These are phyloP conservation scores for Nomada fucata DNA, from an alignment of 2,888 invertebrate genomes.

Conservation along the genomic window DNA sequence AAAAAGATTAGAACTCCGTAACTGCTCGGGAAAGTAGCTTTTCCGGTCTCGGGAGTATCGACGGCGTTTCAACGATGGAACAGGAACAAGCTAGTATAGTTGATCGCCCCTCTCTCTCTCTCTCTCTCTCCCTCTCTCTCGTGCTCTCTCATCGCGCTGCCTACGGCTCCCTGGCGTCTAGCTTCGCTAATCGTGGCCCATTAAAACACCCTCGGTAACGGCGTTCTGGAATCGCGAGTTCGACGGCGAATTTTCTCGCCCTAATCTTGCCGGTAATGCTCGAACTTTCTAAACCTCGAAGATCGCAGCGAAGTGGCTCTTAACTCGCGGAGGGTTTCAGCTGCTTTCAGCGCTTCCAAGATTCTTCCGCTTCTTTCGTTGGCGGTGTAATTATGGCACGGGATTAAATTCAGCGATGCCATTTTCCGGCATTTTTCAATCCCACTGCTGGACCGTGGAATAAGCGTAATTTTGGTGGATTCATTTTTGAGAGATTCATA, in stretches of 20 bases:
- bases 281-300: slow-evolving; percentile 78
- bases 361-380: slow-evolving; percentile 46
- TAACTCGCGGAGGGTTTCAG: slow-evolving; percentile 56
- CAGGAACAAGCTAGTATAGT: slow-evolving; percentile 60
- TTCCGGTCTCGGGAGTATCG: slow-evolving; percentile 65
- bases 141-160: slow-evolving; percentile 60
- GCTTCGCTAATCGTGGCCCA: slow-evolving; percentile 82
- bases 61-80: slow-evolving; percentile 62
- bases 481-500: too few species aligned
- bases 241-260: slow-evolving; percentile 79
- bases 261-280: slow-evolving; percentile 78
- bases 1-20: slow-evolving; percentile 59
- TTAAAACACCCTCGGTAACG: slow-evolving; percentile 79
- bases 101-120: slow-evolving; percentile 75
- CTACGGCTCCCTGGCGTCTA: slow-evolving; percentile 82
- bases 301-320: slow-evolving; percentile 56
- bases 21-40: slow-evolving; percentile 47
- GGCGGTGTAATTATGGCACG: slow-evolving; percentile 33
- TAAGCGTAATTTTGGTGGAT: too few species aligned
- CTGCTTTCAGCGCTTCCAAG: slow-evolving; percentile 21
- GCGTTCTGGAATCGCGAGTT: slow-evolving; percentile 53
- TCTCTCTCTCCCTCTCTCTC: slow-evolving; percentile 32
- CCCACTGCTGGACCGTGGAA: too few species aligned
- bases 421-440: neutral
- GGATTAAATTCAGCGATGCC: neutral